These are phyloP conservation scores for Melolontha melolontha DNA, from an alignment of 2,888 invertebrate genomes.

Conservation along the genomic window DNA sequence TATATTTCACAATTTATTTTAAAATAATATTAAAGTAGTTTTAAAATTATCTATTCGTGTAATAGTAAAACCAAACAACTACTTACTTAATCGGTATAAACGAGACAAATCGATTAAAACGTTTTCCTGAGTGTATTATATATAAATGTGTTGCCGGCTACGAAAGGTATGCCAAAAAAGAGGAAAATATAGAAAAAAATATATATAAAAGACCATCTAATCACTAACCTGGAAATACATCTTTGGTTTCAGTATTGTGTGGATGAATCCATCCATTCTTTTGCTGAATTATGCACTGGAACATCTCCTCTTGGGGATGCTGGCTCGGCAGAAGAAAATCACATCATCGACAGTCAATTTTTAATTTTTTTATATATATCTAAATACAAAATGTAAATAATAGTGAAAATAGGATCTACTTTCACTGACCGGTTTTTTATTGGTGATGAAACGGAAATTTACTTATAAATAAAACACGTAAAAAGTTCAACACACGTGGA, in stretches of 20 bases:
- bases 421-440: slow-evolving; percentile 29
- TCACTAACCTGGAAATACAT: slow-evolving; percentile 79
- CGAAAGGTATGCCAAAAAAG: slow-evolving; percentile 52
- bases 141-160: background rate
- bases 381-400: slow-evolving; percentile 28
- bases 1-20: too few relatives aligned
- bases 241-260: slow-evolving; percentile 77
- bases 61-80: background rate
- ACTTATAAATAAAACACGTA: slow-evolving; percentile 48
- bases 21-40: too few relatives aligned
- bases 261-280: slow-evolving; percentile 81
- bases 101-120: background rate
- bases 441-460: slow-evolving; percentile 44
- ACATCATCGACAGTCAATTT: slow-evolving; percentile 40
- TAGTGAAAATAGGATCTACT: slow-evolving; percentile 7
- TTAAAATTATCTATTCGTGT: background rate
- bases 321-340: slow-evolving; percentile 47
- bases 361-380: slow-evolving; percentile 5
- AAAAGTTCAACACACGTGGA: slow-evolving; percentile 49
- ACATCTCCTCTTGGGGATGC: slow-evolving; percentile 68
- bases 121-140: background rate
- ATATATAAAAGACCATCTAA: slow-evolving; percentile 5
- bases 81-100: background rate
- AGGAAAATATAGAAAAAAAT: slow-evolving; percentile 14
- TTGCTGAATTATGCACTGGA: slow-evolving; percentile 87